Evolutionary conservation across 2,113 vertebrate species (phyloP), one percentile per base, ranked within the genome.

Genomic region (Nibea coibor): DNA sequence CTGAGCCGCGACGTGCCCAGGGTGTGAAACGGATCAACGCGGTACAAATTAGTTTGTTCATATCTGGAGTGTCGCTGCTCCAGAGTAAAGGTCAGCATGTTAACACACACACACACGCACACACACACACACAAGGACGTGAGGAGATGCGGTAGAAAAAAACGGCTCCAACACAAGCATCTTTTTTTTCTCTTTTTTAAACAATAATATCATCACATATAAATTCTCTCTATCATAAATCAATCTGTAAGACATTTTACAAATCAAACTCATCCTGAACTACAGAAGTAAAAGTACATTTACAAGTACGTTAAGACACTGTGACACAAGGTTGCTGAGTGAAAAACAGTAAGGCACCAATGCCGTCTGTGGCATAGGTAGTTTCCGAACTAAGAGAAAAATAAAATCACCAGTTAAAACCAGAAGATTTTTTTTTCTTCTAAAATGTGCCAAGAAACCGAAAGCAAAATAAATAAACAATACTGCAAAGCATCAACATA

Each of bases 291-390:
- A 80, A 84, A 68, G 59, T 82, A 88, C 63, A 93, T 84, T 84
- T 87, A 93, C 83, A 83, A 80, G 77, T 90, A 91, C 87, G 85
- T 87, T 93, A 90, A 94, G 90, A 95, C 86, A 93, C 59, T 15
- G 66, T 80, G 88, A 95, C 89, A 94, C 87, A 77, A 91, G 79
- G 82, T 94, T 91, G 82, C 93, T 92, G 89, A 95, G 94, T 88
- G 80, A 84, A 88, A 94, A 94, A 94, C 93, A 93, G 88, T 94
- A 97, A 96, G 95, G 96, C 95, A 96, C 93, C 94, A 83, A 96
- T 91, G 93, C 90, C 93, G 82, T 91, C 91, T 83, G 94, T 93
- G 95, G 88, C 93, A 88, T 54, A 93, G 94, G 93, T 74, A 88
- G 91, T 95, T 95, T 66, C 91, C 93, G 63, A 78, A 78, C 67